Percentiles rank a stretch among this genome's conserved stretches.
Conservation (phyloP, 2,113 vertebrate genomes). For the Regulus satrapa region DNA sequence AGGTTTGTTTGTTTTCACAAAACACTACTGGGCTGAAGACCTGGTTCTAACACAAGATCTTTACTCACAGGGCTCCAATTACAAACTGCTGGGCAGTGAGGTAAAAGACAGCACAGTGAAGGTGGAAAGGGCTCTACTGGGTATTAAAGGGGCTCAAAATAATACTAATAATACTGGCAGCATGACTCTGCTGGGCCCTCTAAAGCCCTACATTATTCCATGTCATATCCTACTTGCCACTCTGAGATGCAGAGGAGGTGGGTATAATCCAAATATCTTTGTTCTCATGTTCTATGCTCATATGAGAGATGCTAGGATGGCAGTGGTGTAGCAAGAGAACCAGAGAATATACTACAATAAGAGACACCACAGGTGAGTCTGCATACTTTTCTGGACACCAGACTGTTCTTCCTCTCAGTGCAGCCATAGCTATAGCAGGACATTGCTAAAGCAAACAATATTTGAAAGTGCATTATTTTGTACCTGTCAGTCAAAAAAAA, state of each 20-base stretch:
- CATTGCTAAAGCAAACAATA: background rate
- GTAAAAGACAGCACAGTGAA: background rate
- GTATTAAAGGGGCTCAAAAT: background rate
- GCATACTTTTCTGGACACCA: background rate
- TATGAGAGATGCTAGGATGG: background rate
- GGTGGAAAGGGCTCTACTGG: background rate
- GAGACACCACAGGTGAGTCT: background rate
- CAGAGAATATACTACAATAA: background rate
- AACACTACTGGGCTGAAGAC: background rate
- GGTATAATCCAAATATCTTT: background rate
- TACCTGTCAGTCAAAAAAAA: background rate
- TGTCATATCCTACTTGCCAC: background rate
- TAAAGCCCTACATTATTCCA: background rate
- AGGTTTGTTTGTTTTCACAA: background rate
- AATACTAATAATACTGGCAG: background rate
- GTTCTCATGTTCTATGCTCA: background rate
- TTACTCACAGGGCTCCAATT: background rate
- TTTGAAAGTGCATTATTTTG: background rate
- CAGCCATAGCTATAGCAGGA: background rate
- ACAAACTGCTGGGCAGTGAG: background rate
- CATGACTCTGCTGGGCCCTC: background rate
- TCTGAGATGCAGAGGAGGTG: background rate
- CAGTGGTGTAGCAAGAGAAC: background rate
- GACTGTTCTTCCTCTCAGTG: background rate
- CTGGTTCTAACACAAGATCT: background rate